These are phyloP conservation scores for Euglossa dilemma DNA, from an alignment of 1,140 invertebrate species.

Conservation along the genomic window DNA sequence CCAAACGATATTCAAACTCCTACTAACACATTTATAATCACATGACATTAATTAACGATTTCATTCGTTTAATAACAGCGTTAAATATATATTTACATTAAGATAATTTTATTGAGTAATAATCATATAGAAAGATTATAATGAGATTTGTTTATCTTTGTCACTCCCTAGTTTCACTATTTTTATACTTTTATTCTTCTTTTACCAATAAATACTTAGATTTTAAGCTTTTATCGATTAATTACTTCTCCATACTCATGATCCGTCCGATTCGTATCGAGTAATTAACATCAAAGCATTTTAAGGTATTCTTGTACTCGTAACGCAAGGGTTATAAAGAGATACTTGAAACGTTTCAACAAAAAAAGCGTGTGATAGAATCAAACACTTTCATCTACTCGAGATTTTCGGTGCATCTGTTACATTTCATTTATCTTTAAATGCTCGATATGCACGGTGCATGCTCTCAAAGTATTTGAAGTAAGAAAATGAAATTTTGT, in stretches of 20 bases:
- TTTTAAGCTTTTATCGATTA: background rate
- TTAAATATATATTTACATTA: too few relatives aligned
- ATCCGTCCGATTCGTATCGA: background rate
- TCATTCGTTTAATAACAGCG: too few relatives aligned
- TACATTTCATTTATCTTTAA: background rate
- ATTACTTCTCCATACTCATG: too few relatives aligned
- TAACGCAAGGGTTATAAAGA: background rate
- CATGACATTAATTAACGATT: too few relatives aligned
- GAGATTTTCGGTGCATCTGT: background rate
- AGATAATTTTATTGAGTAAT: too few relatives aligned
- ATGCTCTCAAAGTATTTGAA: too few relatives aligned
- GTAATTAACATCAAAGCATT: background rate
- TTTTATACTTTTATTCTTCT: background rate
- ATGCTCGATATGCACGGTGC: background rate
- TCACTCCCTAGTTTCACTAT: background rate
- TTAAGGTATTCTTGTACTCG: background rate
- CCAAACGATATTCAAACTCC: too few relatives aligned
- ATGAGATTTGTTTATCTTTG: background rate
- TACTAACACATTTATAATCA: too few relatives aligned
- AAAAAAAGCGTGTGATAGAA: background rate
- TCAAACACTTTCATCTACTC: conserved; percentile 1
- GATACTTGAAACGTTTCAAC: background rate
- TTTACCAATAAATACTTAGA: background rate
- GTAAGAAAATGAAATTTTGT: too few relatives aligned
- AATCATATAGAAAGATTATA: too few relatives aligned